A percentile compares a stretch with the other conserved stretches of the same genome.
Conservation (phyloP, 2,113 vertebrate species). For the Catagonus wagneri region DNA sequence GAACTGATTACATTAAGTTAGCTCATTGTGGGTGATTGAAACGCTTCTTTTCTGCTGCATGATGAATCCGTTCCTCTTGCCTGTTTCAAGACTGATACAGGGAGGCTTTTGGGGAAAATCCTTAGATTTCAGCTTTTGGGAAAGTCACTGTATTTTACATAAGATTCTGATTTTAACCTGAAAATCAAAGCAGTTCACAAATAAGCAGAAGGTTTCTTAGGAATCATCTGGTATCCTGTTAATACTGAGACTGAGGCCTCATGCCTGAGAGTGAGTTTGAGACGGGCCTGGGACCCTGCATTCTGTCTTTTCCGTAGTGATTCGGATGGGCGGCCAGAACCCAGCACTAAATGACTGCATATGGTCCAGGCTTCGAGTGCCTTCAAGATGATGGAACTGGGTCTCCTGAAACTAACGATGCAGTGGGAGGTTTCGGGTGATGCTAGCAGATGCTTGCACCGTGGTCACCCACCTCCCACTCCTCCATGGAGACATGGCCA, state of each 20-base stretch:
- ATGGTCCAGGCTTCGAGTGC: background rate
- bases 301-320: background rate
- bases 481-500: accelerated
- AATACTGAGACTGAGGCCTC: background rate
- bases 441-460: accelerated
- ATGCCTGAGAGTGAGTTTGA: accelerated
- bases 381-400: background rate
- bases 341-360: accelerated
- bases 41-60: background rate
- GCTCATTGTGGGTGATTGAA: background rate
- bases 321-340: background rate
- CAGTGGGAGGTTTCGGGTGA: background rate
- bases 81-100: background rate
- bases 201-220: background rate
- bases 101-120: background rate
- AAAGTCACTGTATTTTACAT: background rate
- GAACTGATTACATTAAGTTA: background rate
- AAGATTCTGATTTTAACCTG: background rate
- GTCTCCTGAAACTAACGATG: background rate
- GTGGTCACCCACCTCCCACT: accelerated
- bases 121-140: background rate
- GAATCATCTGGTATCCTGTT: background rate
- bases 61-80: background rate
- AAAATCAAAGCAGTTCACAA: background rate
- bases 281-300: accelerated